Conservation (phyloP, 2,888 invertebrate genomes). For the Salpingus planirostris region DNA sequence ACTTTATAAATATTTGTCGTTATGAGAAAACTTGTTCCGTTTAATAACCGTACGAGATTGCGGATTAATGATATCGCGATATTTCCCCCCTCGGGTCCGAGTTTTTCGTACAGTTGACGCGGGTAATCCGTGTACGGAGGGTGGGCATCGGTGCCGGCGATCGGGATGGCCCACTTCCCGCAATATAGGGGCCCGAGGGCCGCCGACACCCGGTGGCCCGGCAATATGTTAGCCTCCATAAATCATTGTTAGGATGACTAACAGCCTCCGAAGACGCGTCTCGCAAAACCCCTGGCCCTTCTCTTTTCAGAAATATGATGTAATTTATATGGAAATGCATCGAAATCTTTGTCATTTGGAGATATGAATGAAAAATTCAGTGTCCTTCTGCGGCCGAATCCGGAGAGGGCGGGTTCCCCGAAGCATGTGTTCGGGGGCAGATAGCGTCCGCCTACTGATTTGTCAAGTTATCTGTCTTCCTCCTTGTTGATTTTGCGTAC, state of each 20-base stretch:
- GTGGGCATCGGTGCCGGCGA: conserved; percentile 8
- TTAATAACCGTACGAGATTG: no score
- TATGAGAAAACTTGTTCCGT: no score
- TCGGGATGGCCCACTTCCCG: conserved; percentile 14
- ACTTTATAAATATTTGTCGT: no score
- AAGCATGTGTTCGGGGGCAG: conserved; percentile 32
- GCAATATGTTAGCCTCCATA: conserved; percentile 47
- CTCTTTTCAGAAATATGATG: conserved; percentile 44
- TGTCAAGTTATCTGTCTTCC: conserved; percentile 35
- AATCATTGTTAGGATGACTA: conserved; percentile 48
- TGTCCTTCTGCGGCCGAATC: conserved; percentile 33
- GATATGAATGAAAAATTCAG: conserved; percentile 44
- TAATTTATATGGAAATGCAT: conserved; percentile 48
- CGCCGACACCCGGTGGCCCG: conserved; percentile 28
- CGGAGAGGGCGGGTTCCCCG: no score
- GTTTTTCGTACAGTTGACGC: no score
- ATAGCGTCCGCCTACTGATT: conserved; percentile 36
- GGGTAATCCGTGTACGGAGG: conserved; percentile 2
- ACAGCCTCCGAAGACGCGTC: conserved; percentile 41
- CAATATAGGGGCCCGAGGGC: conserved; percentile 18
- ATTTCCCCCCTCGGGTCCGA: no score
- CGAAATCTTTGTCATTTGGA: conserved; percentile 43
- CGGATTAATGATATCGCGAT: no score
- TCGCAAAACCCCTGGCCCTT: conserved; percentile 30
- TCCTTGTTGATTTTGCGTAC: conserved; percentile 35